These are phyloP conservation scores for Rafetus swinhoei DNA, from an alignment of 2,113 vertebrate species.

Conservation along the genomic window DNA sequence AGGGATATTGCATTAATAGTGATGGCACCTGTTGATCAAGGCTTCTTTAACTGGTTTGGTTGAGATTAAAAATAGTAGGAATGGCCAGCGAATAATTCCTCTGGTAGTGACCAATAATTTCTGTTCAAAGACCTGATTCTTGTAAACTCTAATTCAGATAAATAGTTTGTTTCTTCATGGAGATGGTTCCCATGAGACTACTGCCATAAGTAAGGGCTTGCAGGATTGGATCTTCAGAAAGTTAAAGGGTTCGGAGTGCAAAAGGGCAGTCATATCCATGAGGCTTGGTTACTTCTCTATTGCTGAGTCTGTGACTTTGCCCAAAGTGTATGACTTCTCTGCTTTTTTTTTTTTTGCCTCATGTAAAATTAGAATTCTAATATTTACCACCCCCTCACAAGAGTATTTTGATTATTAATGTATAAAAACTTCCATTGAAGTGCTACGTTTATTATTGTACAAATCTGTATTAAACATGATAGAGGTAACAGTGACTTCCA, in stretches of 20 bases:
- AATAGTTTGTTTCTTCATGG: neutral
- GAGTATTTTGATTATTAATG: neutral
- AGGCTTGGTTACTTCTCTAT: neutral
- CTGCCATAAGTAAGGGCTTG: neutral
- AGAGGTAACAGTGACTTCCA: neutral
- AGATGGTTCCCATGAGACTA: neutral
- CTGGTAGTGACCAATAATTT: neutral
- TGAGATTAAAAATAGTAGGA: slow-evolving; percentile 42
- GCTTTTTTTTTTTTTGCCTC: neutral
- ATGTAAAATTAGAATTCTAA: neutral
- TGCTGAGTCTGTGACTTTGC: neutral
- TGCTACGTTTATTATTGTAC: rapidly evolving
- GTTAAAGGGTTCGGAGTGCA: neutral
- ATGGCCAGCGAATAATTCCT: neutral
- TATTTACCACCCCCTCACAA: neutral
- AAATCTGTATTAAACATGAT: neutral
- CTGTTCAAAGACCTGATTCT: neutral
- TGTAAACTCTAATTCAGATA: neutral
- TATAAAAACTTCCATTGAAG: neutral
- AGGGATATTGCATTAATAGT: neutral
- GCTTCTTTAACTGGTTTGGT: neutral
- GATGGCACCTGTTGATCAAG: neutral
- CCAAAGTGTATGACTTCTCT: neutral
- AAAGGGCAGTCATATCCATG: neutral
- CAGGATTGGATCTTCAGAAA: neutral